A percentile compares a stretch with the other conserved stretches of the same genome.
Conservation (phyloP, 2,888 invertebrate species). For the Globia sparganii region DNA sequence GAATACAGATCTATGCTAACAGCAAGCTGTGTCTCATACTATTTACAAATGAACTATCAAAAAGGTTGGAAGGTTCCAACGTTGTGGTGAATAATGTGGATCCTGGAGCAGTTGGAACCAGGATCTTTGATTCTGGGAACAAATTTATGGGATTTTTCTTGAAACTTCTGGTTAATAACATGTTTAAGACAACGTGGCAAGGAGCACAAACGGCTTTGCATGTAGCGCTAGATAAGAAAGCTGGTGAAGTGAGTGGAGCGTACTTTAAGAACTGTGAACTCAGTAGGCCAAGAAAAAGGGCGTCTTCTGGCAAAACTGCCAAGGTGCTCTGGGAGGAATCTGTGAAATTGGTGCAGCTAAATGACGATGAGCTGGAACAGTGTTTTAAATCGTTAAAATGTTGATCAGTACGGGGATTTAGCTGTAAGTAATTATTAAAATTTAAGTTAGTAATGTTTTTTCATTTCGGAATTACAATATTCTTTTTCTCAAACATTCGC, state of each 20-base stretch:
- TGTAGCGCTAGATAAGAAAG: constrained; percentile 86
- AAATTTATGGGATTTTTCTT: constrained; percentile 86
- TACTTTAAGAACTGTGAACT: constrained; percentile 94
- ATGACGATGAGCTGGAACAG: constrained; percentile 91
- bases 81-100: constrained; percentile 95
- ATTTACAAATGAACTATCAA: constrained; percentile 92
- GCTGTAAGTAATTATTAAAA: background rate
- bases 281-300: constrained; percentile 87
- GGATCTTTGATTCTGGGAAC: constrained; percentile 91
- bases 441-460: background rate
- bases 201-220: constrained; percentile 94
- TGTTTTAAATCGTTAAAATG: constrained; percentile 43
- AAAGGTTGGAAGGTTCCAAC: constrained; percentile 90
- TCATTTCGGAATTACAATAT: background rate
- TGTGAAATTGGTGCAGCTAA: constrained; percentile 91
- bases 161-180: constrained; percentile 84
- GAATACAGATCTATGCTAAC: constrained; percentile 87
- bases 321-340: constrained; percentile 95
- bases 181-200: constrained; percentile 93
- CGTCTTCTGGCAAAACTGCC: constrained; percentile 91
- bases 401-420: background rate
- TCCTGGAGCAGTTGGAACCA: constrained; percentile 94
- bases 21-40: constrained; percentile 93
- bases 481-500: background rate
- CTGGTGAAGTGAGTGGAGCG: constrained; percentile 91